A percentile compares a stretch with the other conserved stretches of the same genome.
Conservation (phyloP, 2,888 invertebrate genomes). For the Phengaris arion region DNA sequence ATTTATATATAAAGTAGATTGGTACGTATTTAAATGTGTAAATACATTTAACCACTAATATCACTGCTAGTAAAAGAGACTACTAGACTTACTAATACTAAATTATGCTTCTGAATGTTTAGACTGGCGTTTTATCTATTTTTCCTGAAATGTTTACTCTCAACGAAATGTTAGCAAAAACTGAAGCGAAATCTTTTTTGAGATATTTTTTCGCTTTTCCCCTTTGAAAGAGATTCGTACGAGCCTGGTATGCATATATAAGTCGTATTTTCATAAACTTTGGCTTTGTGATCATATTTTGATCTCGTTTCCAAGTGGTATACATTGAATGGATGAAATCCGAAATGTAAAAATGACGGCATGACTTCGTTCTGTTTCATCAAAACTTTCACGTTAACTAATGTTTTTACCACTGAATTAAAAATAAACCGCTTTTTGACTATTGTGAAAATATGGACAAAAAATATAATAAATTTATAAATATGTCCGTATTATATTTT, state of each 20-base stretch:
- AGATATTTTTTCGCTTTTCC: not conserved
- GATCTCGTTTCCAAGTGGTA: slow-evolving; percentile 1
- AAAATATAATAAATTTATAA: too few relatives aligned
- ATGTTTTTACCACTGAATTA: too few relatives aligned
- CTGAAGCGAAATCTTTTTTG: not conserved
- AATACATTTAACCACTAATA: too few relatives aligned
- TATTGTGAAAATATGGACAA: too few relatives aligned
- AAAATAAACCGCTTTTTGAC: too few relatives aligned
- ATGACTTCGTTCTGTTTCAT: not conserved
- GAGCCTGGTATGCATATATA: not conserved
- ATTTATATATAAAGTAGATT: too few relatives aligned
- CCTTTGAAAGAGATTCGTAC: slow-evolving; percentile 5
- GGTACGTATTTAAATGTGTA: too few relatives aligned
- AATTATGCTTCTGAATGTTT: too few relatives aligned
- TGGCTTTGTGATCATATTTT: slow-evolving; percentile 9
- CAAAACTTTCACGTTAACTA: not conserved
- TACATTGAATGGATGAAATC: not conserved
- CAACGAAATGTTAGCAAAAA: not conserved
- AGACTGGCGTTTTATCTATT: not conserved
- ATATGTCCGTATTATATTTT: too few relatives aligned
- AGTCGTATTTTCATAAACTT: slow-evolving; percentile 6
- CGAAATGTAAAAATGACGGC: not conserved
- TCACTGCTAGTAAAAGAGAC: too few relatives aligned
- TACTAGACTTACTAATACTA: too few relatives aligned
- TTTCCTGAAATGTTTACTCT: not conserved